Conservation (phyloP, 2,113 vertebrate genomes). For the Lophius piscatorius region DNA sequence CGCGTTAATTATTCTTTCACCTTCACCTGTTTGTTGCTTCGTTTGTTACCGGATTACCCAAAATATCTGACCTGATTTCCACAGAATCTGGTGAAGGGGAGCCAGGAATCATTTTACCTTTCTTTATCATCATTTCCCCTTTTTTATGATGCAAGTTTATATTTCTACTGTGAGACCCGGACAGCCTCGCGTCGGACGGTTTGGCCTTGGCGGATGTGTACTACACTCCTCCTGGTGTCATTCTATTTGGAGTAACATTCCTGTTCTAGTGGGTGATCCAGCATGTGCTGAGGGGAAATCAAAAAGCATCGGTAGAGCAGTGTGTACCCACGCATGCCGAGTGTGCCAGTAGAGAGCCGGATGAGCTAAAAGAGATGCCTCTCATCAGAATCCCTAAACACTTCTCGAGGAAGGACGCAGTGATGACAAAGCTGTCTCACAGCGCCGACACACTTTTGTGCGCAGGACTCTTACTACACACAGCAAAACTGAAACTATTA, state of each 20-base stretch:
- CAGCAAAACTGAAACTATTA: neutral
- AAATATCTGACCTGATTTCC: too few species aligned
- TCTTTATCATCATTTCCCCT: too few species aligned
- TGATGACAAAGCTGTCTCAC: slow-evolving; percentile 1
- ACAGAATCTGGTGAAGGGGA: too few species aligned
- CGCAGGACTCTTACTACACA: neutral
- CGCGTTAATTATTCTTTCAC: slow-evolving; percentile 32
- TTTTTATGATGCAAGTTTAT: too few species aligned
- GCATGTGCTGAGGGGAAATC: slow-evolving; percentile 37
- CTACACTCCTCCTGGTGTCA: too few species aligned
- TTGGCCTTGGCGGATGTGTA: too few species aligned
- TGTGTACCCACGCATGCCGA: slow-evolving; percentile 12
- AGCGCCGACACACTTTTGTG: neutral
- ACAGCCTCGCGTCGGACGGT: too few species aligned
- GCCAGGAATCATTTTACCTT: too few species aligned
- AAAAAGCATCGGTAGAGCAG: slow-evolving; percentile 31
- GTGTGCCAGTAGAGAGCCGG: slow-evolving; percentile 11
- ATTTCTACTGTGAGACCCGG: too few species aligned
- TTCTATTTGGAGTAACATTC: too few species aligned
- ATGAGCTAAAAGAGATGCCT: slow-evolving; percentile 19
- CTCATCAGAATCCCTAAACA: slow-evolving; percentile 19
- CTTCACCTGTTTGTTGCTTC: too few species aligned
- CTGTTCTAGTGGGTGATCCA: neutral
- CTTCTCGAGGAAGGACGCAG: neutral
- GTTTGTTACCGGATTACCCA: too few species aligned